Percentiles rank a stretch among this genome's conserved stretches.
Conservation (phyloP, 1,140 invertebrate species). For the Drosophila sproati region DNA sequence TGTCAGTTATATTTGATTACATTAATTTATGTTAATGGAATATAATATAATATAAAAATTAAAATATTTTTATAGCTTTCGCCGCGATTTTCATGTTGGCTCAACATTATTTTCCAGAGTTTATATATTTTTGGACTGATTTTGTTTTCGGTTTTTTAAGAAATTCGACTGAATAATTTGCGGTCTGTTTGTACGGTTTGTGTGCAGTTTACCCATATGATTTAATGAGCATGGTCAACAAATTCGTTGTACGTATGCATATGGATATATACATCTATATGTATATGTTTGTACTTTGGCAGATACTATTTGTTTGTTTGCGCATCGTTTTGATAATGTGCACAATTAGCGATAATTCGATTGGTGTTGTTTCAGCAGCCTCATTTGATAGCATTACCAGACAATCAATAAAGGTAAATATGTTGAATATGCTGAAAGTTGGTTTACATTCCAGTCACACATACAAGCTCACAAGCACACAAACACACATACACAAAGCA, state of each 20-base stretch:
- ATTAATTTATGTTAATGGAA: too few relatives aligned
- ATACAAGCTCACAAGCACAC: slow-evolving; percentile 19
- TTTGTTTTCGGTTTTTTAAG: slow-evolving; percentile 27
- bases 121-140: too few relatives aligned
- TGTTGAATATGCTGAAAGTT: background rate
- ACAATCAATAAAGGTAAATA: background rate
- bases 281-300: background rate
- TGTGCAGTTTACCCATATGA: slow-evolving; percentile 8
- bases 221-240: slow-evolving; percentile 44
- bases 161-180: slow-evolving; percentile 68
- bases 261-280: background rate
- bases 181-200: slow-evolving; percentile 63
- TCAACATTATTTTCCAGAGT: too few relatives aligned
- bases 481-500: background rate
- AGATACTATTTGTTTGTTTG: background rate
- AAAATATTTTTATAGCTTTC: too few relatives aligned
- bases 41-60: too few relatives aligned
- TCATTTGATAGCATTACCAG: background rate
- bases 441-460: background rate
- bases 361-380: background rate
- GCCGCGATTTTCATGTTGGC: too few relatives aligned
- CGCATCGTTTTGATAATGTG: background rate
- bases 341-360: slow-evolving; percentile 1
- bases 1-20: too few relatives aligned
- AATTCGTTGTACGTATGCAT: background rate